Evolutionary conservation across 2,888 invertebrate species (phyloP).

Genomic region (Strigamia maritima): DNA sequence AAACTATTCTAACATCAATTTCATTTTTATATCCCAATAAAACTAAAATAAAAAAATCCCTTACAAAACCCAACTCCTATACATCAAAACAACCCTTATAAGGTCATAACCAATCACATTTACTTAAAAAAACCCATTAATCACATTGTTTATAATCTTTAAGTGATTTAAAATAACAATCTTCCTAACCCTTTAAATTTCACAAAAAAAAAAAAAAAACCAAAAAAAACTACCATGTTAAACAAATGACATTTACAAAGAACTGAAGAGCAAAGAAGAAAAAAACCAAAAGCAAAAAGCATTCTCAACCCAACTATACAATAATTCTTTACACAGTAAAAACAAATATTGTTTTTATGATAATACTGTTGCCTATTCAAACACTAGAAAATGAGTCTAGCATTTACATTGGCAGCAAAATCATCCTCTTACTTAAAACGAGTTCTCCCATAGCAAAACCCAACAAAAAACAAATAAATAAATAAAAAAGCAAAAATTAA

Average conservation of each 20-base stretch:
- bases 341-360: slow-evolving; percentile 9
- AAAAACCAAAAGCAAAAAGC: background rate
- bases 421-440: background rate
- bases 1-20: too few relatives aligned
- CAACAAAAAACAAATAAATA: background rate
- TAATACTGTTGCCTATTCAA: background rate
- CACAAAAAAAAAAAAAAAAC: background rate
- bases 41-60: too few relatives aligned
- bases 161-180: too few relatives aligned
- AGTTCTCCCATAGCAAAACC: background rate
- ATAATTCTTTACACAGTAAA: slow-evolving; percentile 2
- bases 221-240: background rate
- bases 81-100: too few relatives aligned
- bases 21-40: too few relatives aligned
- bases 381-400: background rate
- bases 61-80: too few relatives aligned
- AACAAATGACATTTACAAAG: background rate
- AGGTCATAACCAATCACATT: too few relatives aligned
- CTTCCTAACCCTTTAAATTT: too few relatives aligned
- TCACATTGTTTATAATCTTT: too few relatives aligned
- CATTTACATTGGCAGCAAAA: background rate
- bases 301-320: background rate
- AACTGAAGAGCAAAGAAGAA: background rate
- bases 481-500: background rate
- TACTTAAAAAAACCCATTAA: too few relatives aligned